Evolutionary conservation across 2,113 vertebrate species (phyloP).

Genomic region (Eptesicus fuscus): DNA sequence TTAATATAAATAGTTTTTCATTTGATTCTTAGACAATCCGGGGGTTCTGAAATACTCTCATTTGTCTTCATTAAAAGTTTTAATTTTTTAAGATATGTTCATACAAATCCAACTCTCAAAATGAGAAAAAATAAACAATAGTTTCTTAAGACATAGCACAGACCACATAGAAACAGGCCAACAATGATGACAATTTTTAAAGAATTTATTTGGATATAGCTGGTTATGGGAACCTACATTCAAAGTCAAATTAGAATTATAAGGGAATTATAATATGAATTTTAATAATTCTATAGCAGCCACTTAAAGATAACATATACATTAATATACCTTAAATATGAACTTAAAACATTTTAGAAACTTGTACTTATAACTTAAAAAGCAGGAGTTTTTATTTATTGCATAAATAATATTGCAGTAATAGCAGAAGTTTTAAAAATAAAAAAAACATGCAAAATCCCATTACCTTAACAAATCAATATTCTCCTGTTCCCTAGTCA

Average conservation of each 20-base stretch:
- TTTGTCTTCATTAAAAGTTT: slow-evolving; percentile 26
- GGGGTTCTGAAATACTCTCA: not conserved
- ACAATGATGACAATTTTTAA: not conserved
- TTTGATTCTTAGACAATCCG: slow-evolving; percentile 17
- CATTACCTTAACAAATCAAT: not conserved
- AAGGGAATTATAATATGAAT: not conserved
- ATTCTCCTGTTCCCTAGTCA: not conserved
- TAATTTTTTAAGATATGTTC: not conserved
- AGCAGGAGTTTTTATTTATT: not conserved
- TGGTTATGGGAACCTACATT: not conserved
- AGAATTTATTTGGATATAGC: not conserved
- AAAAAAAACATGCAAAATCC: not conserved
- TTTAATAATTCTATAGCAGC: not conserved
- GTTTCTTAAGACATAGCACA: not conserved
- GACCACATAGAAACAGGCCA: not conserved
- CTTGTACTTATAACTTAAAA: not conserved
- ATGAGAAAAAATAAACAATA: not conserved
- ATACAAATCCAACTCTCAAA: slow-evolving; percentile 20
- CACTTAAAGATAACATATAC: not conserved
- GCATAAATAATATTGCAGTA: not conserved
- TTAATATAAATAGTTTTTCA: slow-evolving; percentile 24
- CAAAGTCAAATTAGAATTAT: not conserved
- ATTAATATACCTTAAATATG: not conserved
- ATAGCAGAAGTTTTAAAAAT: not conserved
- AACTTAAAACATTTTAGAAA: not conserved